These are phyloP conservation scores for Brevimyrus niger DNA, from an alignment of 2,113 vertebrate genomes.

Conservation along the genomic window DNA sequence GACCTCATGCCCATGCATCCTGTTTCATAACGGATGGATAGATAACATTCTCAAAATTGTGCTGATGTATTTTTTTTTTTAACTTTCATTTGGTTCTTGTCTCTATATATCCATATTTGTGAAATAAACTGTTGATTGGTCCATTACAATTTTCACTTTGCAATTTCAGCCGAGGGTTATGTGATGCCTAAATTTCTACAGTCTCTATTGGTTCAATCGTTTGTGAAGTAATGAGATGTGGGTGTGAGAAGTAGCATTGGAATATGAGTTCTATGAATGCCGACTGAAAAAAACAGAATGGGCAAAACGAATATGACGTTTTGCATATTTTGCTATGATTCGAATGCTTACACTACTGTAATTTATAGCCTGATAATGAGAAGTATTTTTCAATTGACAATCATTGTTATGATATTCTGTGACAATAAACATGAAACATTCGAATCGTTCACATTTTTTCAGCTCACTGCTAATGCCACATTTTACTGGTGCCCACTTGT, in stretches of 20 bases:
- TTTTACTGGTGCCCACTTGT: background rate
- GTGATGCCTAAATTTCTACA: background rate
- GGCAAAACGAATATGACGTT: background rate
- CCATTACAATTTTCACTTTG: background rate
- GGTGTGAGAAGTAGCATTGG: background rate
- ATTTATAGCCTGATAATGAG: background rate
- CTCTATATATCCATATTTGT: background rate
- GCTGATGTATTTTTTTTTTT: background rate
- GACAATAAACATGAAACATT: background rate
- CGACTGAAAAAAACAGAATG: background rate
- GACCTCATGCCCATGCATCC: background rate
- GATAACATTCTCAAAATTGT: background rate
- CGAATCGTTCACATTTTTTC: background rate
- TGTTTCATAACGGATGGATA: background rate
- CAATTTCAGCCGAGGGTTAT: background rate
- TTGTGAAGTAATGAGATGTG: background rate
- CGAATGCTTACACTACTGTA: background rate
- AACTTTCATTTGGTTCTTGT: background rate
- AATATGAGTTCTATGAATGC: background rate
- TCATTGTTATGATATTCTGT: background rate
- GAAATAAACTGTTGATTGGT: background rate
- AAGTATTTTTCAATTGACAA: background rate
- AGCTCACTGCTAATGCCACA: background rate
- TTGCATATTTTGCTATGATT: background rate
- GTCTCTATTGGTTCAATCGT: background rate